phyloP scores from a whole-genome alignment of 1,140 invertebrate genomes.

The Leptonema lineaticorne region DNA sequence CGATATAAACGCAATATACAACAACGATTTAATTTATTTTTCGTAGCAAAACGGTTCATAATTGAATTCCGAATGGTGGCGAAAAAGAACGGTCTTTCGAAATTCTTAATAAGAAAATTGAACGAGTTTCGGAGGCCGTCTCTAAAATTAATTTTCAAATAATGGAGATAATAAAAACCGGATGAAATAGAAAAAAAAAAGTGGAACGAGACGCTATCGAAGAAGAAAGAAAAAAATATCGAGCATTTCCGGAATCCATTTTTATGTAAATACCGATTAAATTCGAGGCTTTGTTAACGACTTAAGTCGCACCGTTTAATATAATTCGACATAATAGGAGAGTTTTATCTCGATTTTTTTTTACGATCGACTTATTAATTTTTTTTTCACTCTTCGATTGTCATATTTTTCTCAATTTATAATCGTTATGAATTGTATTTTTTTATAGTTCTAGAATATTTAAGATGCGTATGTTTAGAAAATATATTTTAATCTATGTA shows the following conservation, averaged over 20 bases:
- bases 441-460: too few relatives aligned
- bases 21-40: too few relatives aligned
- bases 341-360: not conserved
- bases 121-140: constrained; percentile 8
- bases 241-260: not conserved
- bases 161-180: constrained; percentile 14
- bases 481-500: too few relatives aligned
- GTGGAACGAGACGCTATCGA: not conserved
- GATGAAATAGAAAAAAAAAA: too few relatives aligned
- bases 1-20: too few relatives aligned
- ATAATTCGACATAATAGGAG: too few relatives aligned
- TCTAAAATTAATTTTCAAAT: constrained; percentile 24
- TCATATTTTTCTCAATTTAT: too few relatives aligned
- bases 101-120: constrained; percentile 12
- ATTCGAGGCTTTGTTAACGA: not conserved
- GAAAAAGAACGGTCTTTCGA: not conserved
- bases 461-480: too few relatives aligned
- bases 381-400: too few relatives aligned
- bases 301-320: not conserved
- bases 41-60: too few relatives aligned
- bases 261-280: constrained; percentile 24
- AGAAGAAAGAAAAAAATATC: constrained; percentile 3
- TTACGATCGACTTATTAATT: not conserved
- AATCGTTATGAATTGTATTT: too few relatives aligned
- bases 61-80: not conserved